phyloP scores from a whole-genome alignment of 1,140 invertebrate species.

The Phenacoccus solenopsis region DNA sequence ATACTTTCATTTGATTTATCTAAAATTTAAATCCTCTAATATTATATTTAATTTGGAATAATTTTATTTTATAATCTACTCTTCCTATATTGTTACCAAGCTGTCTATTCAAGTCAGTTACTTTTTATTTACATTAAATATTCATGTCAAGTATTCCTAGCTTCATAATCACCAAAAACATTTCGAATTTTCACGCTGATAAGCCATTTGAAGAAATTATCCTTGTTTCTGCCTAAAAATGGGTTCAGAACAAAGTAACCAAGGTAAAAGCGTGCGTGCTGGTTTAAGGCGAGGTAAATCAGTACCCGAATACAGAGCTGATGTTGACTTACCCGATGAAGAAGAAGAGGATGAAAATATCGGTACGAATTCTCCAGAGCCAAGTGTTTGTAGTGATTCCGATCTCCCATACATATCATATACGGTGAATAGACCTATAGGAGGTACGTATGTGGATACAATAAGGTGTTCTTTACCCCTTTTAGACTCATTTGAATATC shows the following conservation, averaged over 20 bases:
- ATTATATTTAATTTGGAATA: no score
- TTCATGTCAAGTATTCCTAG: no score
- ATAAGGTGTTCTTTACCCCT: background rate
- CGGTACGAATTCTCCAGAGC: slow-evolving; percentile 52
- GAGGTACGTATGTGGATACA: slow-evolving; percentile 38
- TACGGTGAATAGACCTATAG: slow-evolving; percentile 81
- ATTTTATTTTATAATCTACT: background rate
- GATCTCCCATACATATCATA: slow-evolving; percentile 91
- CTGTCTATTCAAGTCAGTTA: background rate
- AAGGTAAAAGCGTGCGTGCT: slow-evolving; percentile 6
- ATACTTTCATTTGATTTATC: no score
- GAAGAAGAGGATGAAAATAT: slow-evolving; percentile 36
- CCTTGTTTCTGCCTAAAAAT: slow-evolving; percentile 19
- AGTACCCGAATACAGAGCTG: slow-evolving; percentile 24
- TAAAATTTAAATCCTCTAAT: no score
- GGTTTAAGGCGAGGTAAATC: slow-evolving; percentile 23
- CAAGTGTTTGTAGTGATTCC: slow-evolving; percentile 74
- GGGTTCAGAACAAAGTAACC: slow-evolving; percentile 29
- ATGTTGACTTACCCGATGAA: slow-evolving; percentile 24
- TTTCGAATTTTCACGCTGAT: background rate
- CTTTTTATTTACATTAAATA: no score
- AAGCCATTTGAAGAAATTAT: background rate
- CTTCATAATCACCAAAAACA: no score
- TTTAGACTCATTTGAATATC: background rate
- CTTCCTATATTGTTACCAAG: background rate